Percentiles rank a stretch among this genome's conserved stretches.
phyloP scores from a whole-genome alignment of 2,888 invertebrate species.

The Idaea straminata region DNA sequence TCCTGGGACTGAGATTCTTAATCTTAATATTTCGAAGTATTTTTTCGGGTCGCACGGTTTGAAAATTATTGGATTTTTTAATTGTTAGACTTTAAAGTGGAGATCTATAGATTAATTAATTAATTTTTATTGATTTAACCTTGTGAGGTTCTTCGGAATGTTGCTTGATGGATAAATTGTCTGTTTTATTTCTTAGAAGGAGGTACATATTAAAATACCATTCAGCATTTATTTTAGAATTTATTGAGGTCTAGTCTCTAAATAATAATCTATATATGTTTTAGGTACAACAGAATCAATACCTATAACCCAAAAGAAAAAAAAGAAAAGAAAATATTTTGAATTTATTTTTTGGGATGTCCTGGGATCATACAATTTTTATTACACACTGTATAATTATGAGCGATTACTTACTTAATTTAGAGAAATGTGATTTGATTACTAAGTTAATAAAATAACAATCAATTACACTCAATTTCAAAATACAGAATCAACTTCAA shows the following conservation, averaged over 20 bases:
- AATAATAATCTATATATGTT: too few species aligned
- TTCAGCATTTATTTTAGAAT: neutral
- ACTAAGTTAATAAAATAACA: too few species aligned
- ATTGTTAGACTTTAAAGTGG: neutral
- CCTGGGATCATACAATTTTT: too few species aligned
- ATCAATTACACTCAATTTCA: too few species aligned
- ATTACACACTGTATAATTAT: too few species aligned
- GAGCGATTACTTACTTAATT: too few species aligned
- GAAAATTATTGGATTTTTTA: neutral
- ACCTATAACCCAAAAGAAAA: too few species aligned
- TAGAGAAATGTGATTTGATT: too few species aligned
- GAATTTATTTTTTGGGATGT: too few species aligned
- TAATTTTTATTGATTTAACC: neutral
- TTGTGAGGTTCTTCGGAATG: neutral
- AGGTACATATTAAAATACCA: neutral
- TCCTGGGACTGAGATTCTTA: neutral
- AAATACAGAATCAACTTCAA: too few species aligned
- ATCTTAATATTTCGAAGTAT: neutral
- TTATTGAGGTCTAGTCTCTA: neutral
- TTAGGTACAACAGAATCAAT: too few species aligned
- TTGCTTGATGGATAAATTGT: neutral
- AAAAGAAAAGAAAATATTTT: too few species aligned
- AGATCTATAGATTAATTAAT: neutral
- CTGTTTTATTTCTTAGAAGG: neutral
- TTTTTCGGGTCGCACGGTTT: neutral